These are phyloP conservation scores for Drosophila rhopaloa DNA, from an alignment of 1,140 invertebrate species.

Conservation along the genomic window DNA sequence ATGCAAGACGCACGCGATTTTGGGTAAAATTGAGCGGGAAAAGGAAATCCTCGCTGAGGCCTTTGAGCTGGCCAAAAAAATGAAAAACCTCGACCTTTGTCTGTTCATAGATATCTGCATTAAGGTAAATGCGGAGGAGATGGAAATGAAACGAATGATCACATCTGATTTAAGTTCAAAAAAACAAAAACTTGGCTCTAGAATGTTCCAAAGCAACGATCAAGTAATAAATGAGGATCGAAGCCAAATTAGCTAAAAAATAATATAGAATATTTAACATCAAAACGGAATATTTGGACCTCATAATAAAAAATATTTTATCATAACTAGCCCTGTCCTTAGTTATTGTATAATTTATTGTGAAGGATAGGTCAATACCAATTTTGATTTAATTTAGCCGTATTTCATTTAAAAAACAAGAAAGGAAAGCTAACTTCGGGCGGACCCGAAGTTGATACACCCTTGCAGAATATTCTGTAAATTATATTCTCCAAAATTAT, in stretches of 20 bases:
- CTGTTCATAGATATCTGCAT: conserved; percentile 66
- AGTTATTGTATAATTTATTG: too few species aligned
- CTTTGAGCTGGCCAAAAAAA: conserved; percentile 38
- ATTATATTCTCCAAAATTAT: too few species aligned
- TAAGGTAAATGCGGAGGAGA: conserved; percentile 59
- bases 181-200: background rate
- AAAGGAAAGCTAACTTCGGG: too few species aligned
- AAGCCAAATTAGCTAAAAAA: conserved; percentile 5
- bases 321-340: background rate
- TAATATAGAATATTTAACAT: background rate
- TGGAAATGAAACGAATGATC: conserved; percentile 37
- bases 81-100: conserved; percentile 58
- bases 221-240: background rate
- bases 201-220: background rate
- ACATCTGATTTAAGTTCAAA: background rate
- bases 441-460: too few species aligned
- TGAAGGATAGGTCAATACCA: too few species aligned
- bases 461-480: too few species aligned
- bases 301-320: conserved; percentile 14
- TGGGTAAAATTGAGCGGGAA: conserved; percentile 61
- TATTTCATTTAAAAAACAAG: too few species aligned
- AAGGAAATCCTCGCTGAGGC: conserved; percentile 48
- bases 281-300: background rate
- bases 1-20: conserved; percentile 61
- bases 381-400: too few species aligned